Conservation (phyloP, 2,113 vertebrate species). For the Nyctereutes procyonoides region DNA sequence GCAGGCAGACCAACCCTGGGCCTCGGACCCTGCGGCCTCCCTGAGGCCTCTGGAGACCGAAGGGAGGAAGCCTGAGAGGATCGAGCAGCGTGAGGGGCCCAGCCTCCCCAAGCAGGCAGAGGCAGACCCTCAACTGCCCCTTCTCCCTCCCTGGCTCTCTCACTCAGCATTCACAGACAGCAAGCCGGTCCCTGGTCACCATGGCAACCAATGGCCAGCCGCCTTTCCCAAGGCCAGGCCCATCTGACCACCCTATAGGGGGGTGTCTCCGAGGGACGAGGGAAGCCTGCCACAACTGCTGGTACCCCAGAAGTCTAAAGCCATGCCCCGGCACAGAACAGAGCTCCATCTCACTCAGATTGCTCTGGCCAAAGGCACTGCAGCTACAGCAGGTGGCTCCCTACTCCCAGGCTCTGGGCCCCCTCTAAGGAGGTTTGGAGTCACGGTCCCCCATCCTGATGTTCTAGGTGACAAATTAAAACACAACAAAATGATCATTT, state of each 20-base stretch:
- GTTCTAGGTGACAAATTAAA: slow-evolving; percentile 39
- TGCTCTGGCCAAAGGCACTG: background rate
- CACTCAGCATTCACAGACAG: slow-evolving; percentile 63
- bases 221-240: slow-evolving; percentile 66
- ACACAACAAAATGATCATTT: slow-evolving; percentile 39
- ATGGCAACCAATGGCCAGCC: slow-evolving; percentile 66
- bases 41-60: background rate
- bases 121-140: background rate
- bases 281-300: background rate
- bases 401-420: slow-evolving; percentile 20
- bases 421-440: background rate
- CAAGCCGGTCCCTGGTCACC: slow-evolving; percentile 51
- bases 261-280: background rate
- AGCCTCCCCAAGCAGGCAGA: background rate
- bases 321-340: background rate
- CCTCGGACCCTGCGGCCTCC: background rate
- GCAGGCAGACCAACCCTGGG: background rate
- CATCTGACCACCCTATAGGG: slow-evolving; percentile 40
- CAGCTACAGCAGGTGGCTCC: background rate
- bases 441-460: background rate
- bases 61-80: background rate
- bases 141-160: background rate
- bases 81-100: background rate
- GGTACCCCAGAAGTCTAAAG: slow-evolving; percentile 6
- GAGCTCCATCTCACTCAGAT: background rate